Conservation (phyloP, 2,888 invertebrate genomes). For the Listrodromus nycthemerus region DNA sequence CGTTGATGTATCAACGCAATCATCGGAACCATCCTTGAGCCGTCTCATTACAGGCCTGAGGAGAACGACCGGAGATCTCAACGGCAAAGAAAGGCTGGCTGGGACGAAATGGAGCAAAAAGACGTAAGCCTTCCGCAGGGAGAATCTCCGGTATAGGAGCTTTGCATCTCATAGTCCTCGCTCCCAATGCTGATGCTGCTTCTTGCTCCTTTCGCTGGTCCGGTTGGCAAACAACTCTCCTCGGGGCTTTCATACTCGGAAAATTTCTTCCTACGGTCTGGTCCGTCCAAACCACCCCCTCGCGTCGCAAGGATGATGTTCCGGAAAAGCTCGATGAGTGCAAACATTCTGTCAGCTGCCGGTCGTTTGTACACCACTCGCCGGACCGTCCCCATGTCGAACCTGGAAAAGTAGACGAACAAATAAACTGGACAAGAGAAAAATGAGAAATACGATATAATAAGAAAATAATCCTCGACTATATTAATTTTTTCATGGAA, state of each 20-base stretch:
- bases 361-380: neutral
- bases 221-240: slow-evolving; percentile 44
- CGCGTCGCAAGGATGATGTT: neutral
- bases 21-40: neutral
- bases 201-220: slow-evolving; percentile 27
- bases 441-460: neutral
- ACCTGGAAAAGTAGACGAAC: neutral
- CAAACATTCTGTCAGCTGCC: slow-evolving; percentile 22
- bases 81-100: slow-evolving; percentile 5
- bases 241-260: slow-evolving; percentile 24
- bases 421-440: neutral
- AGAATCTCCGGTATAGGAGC: slow-evolving; percentile 25
- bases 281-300: neutral
- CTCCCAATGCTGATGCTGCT: neutral
- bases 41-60: neutral
- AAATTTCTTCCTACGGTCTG: slow-evolving; percentile 18
- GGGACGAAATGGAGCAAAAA: slow-evolving; percentile 30
- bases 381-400: neutral
- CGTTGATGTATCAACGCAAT: neutral
- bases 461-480: slow-evolving; percentile 41
- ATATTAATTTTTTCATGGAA: slow-evolving; percentile 33
- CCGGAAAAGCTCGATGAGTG: slow-evolving; percentile 32
- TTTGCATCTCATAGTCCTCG: slow-evolving; percentile 11
- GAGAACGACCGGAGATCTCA: slow-evolving; percentile 12
- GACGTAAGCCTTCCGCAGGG: slow-evolving; percentile 37